Conservation (phyloP, 2,113 vertebrate genomes). For the Aegithalos caudatus region DNA sequence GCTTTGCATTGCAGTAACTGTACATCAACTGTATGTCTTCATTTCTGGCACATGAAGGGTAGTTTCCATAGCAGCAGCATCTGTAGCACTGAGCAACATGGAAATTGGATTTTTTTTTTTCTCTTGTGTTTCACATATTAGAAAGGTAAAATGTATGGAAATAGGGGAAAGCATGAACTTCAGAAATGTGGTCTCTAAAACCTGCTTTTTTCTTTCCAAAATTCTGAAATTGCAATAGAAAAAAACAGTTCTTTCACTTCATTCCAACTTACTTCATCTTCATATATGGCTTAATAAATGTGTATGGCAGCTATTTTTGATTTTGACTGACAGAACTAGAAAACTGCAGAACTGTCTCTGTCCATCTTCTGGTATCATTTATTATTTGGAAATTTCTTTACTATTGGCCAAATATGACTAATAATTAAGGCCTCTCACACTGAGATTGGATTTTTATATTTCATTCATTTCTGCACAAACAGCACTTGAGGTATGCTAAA, state of each 20-base stretch:
- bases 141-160: slow-evolving; percentile 20
- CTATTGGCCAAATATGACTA: background rate
- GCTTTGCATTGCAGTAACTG: slow-evolving; percentile 57
- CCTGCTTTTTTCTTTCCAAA: background rate
- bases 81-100: slow-evolving; percentile 31
- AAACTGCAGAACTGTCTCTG: background rate
- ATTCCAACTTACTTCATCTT: background rate
- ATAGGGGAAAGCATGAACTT: background rate
- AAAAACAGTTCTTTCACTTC: background rate
- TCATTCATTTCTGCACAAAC: background rate
- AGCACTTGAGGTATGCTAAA: background rate
- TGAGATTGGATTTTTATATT: background rate
- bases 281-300: background rate
- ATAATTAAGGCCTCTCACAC: background rate
- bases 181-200: background rate
- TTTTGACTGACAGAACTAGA: background rate
- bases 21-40: slow-evolving; percentile 60
- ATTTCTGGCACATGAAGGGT: slow-evolving; percentile 60
- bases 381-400: background rate
- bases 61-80: slow-evolving; percentile 69
- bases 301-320: background rate
- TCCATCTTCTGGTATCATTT: background rate
- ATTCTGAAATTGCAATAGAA: background rate
- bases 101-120: slow-evolving; percentile 17
- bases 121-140: slow-evolving; percentile 23